Evolutionary conservation across 2,888 invertebrate genomes (phyloP).

Genomic region (Synergus laeviventris): DNA sequence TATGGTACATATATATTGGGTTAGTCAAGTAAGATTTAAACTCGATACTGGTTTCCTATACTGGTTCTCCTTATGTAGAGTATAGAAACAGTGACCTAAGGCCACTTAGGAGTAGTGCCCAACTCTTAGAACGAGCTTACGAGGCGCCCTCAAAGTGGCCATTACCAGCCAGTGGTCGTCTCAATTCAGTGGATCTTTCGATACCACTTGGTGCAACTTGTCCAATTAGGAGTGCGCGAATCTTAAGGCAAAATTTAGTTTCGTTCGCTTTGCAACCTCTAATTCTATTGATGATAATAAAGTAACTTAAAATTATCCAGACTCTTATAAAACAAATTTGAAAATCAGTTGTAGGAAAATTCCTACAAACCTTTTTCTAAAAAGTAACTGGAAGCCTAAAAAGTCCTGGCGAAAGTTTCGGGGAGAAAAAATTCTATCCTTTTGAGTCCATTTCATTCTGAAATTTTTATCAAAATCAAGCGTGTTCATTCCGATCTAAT

Average conservation of each 20-base stretch:
- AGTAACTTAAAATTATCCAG: not conserved
- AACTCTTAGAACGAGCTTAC: conserved; percentile 69
- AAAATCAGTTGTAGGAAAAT: not conserved
- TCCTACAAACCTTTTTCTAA: not conserved
- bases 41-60: not conserved
- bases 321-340: not conserved
- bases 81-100: conserved; percentile 64
- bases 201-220: conserved; percentile 62
- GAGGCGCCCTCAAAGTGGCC: conserved; percentile 72
- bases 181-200: conserved; percentile 50
- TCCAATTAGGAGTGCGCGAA: conserved; percentile 64
- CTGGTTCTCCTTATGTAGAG: conserved; percentile 9
- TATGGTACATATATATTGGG: not conserved
- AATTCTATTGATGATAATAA: conserved; percentile 13
- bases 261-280: not conserved
- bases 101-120: conserved; percentile 66
- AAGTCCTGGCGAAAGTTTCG: no score
- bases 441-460: no score
- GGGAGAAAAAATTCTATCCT: no score
- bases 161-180: conserved; percentile 65
- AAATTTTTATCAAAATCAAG: no score
- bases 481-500: no score
- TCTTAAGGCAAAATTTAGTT: conserved; percentile 28
- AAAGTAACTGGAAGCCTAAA: no score
- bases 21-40: conserved; percentile 20